These are phyloP conservation scores for Onychomys arenicola DNA, from an alignment of 2,797 vertebrate species.

Conservation along the genomic window DNA sequence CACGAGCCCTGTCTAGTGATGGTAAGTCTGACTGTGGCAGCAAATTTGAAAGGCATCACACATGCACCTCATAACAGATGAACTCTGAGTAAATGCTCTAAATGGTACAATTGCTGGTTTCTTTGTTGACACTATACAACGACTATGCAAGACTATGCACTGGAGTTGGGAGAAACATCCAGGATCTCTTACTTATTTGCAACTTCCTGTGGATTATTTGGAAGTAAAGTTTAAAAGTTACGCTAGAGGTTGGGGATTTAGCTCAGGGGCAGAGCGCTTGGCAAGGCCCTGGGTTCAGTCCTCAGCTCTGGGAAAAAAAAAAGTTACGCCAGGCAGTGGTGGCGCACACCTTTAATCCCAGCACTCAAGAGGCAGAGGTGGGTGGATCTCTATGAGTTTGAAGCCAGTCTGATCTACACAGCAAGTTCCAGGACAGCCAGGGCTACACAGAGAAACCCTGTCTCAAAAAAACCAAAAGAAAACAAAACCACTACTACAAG, in stretches of 20 bases:
- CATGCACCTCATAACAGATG: background rate
- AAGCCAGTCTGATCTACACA: background rate
- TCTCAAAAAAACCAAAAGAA: background rate
- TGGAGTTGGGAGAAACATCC: too few species aligned
- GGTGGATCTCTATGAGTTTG: background rate
- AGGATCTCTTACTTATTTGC: background rate
- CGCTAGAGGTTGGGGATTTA: too few species aligned
- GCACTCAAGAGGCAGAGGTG: background rate
- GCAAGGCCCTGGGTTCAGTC: too few species aligned
- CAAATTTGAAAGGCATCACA: background rate
- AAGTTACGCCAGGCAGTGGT: background rate
- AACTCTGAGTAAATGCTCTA: background rate
- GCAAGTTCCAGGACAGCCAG: background rate
- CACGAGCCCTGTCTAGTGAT: background rate
- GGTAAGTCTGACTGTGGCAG: background rate
- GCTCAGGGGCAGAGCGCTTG: too few species aligned
- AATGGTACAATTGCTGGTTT: background rate
- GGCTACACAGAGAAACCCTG: background rate
- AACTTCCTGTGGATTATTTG: background rate
- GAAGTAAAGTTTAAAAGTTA: background rate
- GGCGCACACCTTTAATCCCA: background rate
- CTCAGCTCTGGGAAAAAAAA: background rate
- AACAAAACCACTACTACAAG: background rate
- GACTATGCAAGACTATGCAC: background rate
- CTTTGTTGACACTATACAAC: background rate